Evolutionary conservation across 1,140 invertebrate species (phyloP), one percentile per base, ranked within the genome.

Genomic region (Rhizoglyphus robini): DNA sequence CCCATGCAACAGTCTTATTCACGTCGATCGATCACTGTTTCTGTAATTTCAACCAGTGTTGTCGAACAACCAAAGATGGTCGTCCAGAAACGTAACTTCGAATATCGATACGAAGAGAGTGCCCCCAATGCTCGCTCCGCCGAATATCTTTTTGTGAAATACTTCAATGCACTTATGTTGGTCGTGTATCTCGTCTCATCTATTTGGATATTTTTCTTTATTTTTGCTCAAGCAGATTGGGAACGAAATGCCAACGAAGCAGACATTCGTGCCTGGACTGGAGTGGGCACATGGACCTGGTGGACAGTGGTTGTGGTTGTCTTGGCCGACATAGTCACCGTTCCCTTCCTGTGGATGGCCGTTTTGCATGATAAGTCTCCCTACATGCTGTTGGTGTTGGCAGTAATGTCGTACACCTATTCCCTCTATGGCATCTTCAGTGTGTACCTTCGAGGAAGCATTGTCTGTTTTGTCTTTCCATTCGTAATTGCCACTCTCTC

Each of bases 391-490:
- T 25, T 51, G 1, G 29, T 30, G 5, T 23, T 51, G n/a, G 20
- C 46, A 18, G n/a, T 34, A 49, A 36, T 64, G 46, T 11, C 63
- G 18, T 51, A 48, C n/a, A 25, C 51, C 2, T 64, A 27, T 30
- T 8, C 63, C 1, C 15, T 64, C 4, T 64, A 48, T 18, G 63
- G 63, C 5, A 8, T 64, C 5, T n/a, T 30, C 1, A 64, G 46
- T 49, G 63, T 49, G 2, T 64, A 64, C 41, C 41, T 48, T 13
- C 41, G 63, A 27, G 63, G 63, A 3, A 49, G 51, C 4, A 64
- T 64, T 38, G 46, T 48, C 4, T 64, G 63, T 38, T 64, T 64
- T 64, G 63, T 64, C 3, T 8, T 64, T 3, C 63, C 63, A 23
- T 64, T 64, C 38, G 46, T 57, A 25, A 48, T 64, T 2, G 41